Evolutionary conservation across 1,140 invertebrate genomes (phyloP).

Genomic region (Eupristina koningsbergeri): DNA sequence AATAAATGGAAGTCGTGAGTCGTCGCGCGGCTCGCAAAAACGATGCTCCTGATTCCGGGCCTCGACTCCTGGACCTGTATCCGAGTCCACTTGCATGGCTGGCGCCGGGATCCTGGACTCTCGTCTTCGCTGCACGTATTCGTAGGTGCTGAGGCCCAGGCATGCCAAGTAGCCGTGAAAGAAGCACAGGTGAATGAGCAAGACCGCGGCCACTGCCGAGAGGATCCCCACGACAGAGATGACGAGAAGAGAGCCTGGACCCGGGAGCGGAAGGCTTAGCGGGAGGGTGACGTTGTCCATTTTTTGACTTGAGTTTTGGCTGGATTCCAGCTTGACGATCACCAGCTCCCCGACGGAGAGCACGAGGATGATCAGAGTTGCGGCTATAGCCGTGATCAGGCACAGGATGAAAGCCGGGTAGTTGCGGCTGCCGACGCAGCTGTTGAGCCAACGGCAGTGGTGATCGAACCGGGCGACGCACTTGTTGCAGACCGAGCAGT

Average conservation of each 20-base stretch:
- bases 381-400: conserved; percentile 86
- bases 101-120: conserved; percentile 5
- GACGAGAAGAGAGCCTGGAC: conserved; percentile 78
- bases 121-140: conserved; percentile 83
- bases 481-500: conserved; percentile 97
- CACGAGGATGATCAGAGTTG: conserved; percentile 80
- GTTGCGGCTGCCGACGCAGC: conserved; percentile 93
- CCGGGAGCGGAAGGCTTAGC: conserved; percentile 72
- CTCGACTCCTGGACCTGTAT: neutral
- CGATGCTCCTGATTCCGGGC: neutral
- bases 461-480: conserved; percentile 94
- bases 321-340: conserved; percentile 5
- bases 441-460: conserved; percentile 98
- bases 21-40: conserved; percentile 27
- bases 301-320: neutral
- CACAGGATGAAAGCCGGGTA: conserved; percentile 91
- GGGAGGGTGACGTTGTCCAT: conserved; percentile 67
- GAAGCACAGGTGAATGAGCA: conserved; percentile 90
- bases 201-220: conserved; percentile 82
- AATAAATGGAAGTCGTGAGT: conserved; percentile 58
- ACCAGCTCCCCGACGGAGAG: conserved; percentile 81
- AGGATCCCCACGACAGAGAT: conserved; percentile 79
- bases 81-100: neutral
- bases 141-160: conserved; percentile 90
- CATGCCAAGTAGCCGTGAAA: conserved; percentile 92